Evolutionary conservation across 23 tunicate species (phyloP), one percentile per base, ranked within the genome.

Genomic region (Ciona savignyi): DNA sequence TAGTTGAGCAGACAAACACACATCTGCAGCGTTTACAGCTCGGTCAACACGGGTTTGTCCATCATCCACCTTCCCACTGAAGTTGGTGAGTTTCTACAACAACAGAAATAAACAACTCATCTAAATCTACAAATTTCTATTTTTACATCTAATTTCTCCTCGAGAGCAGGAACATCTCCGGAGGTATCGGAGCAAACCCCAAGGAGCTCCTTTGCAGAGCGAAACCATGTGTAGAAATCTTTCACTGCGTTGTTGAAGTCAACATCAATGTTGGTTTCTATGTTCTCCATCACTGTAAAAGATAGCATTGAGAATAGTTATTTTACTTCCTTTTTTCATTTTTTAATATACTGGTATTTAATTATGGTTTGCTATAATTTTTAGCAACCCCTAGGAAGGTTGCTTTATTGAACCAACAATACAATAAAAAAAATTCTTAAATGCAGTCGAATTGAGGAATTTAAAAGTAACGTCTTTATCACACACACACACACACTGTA

Each of bases 131-230:
- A n/a, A n/a, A n/a, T n/a, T n/a, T n/a, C n/a, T n/a, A n/a, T n/a
- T n/a, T n/a, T 32, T 30, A 88, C 96, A 73, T 83, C 69, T 27
- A 89, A 34, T 69, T 86, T 83, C 74, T 83, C 85, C 32, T 89
- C 89, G 42, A 89, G 63, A 3, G 77, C 85, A 2, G 76, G 74
- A 30, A 78, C 82, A 78, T 89, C 81, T 9, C 79, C 89, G 0
- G 96, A 83, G 0, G 85, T 78, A 70, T 83, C 96, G 19, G 89
- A 65, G 70, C 96, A 89, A 20, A 67, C 69, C 23, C 66, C 60
- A 24, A 89, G 31, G 15, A 64, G 49, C 48, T 89, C 96, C 34
- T 83, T 79, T 3, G 71, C 85, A 0, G 85, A 60, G 19, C 76
- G 72, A 34, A 75, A 68, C 83, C 85, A 91, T 32, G 86, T 20